Evolutionary conservation across 2,888 invertebrate genomes (phyloP), one percentile per base, ranked within the genome.

Genomic region (Lycophotia porphyrea): DNA sequence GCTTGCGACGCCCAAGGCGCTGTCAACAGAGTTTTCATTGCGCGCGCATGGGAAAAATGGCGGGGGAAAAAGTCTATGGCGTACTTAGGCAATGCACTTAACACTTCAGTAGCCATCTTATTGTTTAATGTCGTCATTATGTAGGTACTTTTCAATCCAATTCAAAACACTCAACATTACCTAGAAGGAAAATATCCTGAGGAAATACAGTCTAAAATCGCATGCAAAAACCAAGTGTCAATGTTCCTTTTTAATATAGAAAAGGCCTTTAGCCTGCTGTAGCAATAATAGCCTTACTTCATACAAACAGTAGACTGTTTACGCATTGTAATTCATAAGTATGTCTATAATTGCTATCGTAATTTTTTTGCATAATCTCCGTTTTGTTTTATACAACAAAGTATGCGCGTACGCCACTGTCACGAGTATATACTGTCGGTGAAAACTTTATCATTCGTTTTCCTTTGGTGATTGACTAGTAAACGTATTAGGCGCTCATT

Each of bases 371-470:
- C 89, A 88, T 91, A 93, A 93, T 89, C 89, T 84, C 87, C 84
- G 88, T 82, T 87, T 90, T 89, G 85, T 90, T 88, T 88, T 90
- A n/a, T n/a, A 86, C 42, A 42, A 42, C 55, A 42, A 64, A 65
- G 77, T 67, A 67, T 74, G 71, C 73, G 71, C 70, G 21, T 15
- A 24, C 83, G 61, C 8, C 60, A 64, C 87, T 90, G 86, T 90
- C 89, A 89, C 80, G 68, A 86, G 78, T 82, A 87, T 86, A 87
- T 89, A 89, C 89, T 71, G 78, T 75, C 83, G 88, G 90, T 91
- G 91, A 91, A 93, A 93, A 93, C n/a, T 91, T 88, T 86, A 90
- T 88, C 80, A 85, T 80, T 87, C 82, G 87, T 92, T 92, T 93
- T 92, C 89, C 91, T 92, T 89, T 91, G 87, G 81, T 76, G 78